Evolutionary conservation across 2,113 vertebrate species (phyloP), one percentile per base, ranked within the genome.

Genomic region (Echinops telfairi): DNA sequence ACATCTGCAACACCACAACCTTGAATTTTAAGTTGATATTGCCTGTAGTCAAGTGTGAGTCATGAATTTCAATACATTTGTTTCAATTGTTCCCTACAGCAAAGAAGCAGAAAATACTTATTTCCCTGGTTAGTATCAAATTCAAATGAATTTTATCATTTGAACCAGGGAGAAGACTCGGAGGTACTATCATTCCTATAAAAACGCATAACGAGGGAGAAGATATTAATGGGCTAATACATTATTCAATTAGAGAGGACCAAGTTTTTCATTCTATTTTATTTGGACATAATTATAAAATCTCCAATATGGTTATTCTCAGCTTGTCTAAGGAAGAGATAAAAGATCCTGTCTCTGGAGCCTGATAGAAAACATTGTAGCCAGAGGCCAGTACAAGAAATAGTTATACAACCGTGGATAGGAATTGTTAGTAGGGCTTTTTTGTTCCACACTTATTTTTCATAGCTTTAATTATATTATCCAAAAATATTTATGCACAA

Each of bases 61-160:
- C 94, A 93, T 96, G 95, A 96, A 97, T 97, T 96, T 97, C 94
- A 97, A 97, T 93, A 94, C 31, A 95, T 96, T 93, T 96, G 76
- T 96, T 97, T 95, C 90, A 94, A 95, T 79, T 95, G 77, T 93
- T 96, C 68, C 94, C 73, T 95, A 91, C 15, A 96, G 90, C 90
- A 95, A 94, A 92, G 83, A 92, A 87, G 68, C 83, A 96, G 80
- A 95, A 97, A 95, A 93, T 83, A 86, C 82, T 94, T 92, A 95
- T 94, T 95, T 96, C 93, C 92, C 93, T 95, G 62, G 88, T 77
- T 97, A 89, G 84, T 68, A 88, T 94, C 58, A 86, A 91, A 94
- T 91, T 87, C 83, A 89, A 88, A 91, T 94, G 64, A 93, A 88
- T 95, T 83, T 93, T 91, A 95, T 71, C 47, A 96, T 89, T 92